These are phyloP conservation scores for Puntigrus tetrazona DNA, from an alignment of 2,113 vertebrate genomes.

Conservation along the genomic window DNA sequence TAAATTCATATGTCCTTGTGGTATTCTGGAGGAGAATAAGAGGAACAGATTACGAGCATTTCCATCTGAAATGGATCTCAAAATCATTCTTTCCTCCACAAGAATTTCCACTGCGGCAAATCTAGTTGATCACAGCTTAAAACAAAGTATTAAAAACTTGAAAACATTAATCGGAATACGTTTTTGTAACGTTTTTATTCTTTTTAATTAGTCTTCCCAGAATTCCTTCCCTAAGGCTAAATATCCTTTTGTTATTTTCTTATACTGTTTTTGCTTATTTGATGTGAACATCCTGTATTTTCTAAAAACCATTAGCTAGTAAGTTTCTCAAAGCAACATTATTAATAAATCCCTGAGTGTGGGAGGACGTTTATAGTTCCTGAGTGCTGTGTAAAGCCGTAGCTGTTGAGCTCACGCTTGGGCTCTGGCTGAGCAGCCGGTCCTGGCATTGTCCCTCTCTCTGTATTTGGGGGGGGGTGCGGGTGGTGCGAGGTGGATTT, in stretches of 20 bases:
- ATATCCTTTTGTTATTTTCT: not conserved
- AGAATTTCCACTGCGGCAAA: slow-evolving; percentile 46
- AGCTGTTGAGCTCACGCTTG: slow-evolving; percentile 4
- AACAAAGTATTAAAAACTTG: slow-evolving; percentile 29
- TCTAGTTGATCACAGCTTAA: slow-evolving; percentile 37
- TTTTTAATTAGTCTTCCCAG: not conserved
- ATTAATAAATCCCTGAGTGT: slow-evolving; percentile 22
- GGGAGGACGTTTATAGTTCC: not conserved
- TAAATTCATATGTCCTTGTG: slow-evolving; percentile 54
- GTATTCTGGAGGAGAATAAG: slow-evolving; percentile 49
- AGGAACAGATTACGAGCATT: slow-evolving; percentile 53
- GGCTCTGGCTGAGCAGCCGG: slow-evolving; percentile 13
- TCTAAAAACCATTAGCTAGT: not conserved
- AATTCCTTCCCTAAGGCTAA: not conserved
- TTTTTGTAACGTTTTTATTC: not conserved
- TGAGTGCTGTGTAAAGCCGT: not conserved
- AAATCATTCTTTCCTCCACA: slow-evolving; percentile 29
- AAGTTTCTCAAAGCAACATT: slow-evolving; percentile 2
- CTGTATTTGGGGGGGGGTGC: slow-evolving; percentile 24
- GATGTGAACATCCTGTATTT: not conserved
- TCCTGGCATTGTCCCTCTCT: slow-evolving; percentile 18
- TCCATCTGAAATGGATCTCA: slow-evolving; percentile 53
- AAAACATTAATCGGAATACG: slow-evolving; percentile 17
- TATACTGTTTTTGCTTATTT: not conserved
- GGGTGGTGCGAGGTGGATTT: slow-evolving; percentile 52